A percentile compares a stretch with the other conserved stretches of the same genome.
phyloP scores from a whole-genome alignment of 2,888 invertebrate genomes.

The Ditylenchus weischeri region DNA sequence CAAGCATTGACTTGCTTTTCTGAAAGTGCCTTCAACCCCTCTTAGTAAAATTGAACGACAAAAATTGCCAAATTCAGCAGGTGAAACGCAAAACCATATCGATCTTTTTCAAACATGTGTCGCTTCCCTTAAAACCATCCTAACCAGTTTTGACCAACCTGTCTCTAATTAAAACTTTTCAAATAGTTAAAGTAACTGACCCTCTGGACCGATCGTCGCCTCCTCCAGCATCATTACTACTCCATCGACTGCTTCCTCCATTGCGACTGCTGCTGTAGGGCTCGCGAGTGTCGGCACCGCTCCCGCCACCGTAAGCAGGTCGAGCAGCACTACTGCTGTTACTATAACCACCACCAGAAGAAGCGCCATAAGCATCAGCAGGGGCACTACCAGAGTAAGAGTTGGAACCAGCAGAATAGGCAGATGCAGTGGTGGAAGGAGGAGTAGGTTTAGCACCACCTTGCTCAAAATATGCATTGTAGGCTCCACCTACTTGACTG shows the following conservation, averaged over 20 bases:
- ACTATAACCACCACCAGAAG: not conserved
- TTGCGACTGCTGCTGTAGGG: slow-evolving; percentile 7
- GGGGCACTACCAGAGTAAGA: too few relatives aligned
- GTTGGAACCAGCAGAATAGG: not conserved
- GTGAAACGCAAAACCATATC: too few relatives aligned
- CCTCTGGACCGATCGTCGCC: not conserved
- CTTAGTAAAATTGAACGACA: too few relatives aligned
- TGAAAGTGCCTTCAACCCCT: too few relatives aligned
- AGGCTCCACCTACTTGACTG: slow-evolving; percentile 15
- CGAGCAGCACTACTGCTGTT: not conserved
- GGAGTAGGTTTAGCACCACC: slow-evolving; percentile 12
- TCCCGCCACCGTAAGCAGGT: not conserved
- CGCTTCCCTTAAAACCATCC: not conserved
- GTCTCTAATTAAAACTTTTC: not conserved
- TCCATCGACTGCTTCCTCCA: slow-evolving; percentile 1
- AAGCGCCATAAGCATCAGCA: slow-evolving; percentile 3
- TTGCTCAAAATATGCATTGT: slow-evolving; percentile 27
- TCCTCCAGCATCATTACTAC: not conserved
- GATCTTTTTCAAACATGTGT: too few relatives aligned
- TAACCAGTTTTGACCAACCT: not conserved
- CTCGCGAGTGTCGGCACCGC: not conserved
- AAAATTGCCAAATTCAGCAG: too few relatives aligned
- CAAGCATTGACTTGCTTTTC: too few relatives aligned
- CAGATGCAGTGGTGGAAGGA: not conserved
- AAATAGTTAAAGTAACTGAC: not conserved